Evolutionary conservation across 1,140 invertebrate species (phyloP), one percentile per base, ranked within the genome.

Genomic region (Lutraria rhynchaena): DNA sequence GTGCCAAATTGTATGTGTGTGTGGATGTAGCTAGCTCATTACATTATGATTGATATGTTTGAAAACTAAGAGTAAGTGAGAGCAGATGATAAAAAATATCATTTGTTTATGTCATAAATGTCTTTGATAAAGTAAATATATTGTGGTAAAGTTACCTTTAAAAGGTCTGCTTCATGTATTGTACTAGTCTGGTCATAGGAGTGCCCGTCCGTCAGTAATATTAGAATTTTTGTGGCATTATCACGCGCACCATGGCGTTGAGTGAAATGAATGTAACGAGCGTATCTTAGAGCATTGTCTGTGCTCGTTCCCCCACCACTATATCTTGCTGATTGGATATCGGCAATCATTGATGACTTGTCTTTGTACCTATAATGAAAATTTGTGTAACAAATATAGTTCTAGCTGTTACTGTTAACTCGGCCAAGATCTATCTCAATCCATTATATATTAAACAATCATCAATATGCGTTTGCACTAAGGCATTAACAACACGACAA

Each of bases 121-220:
- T n/a, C 11, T 15, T 27, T 15, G 11, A 49, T 49, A n/a, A 49
- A 49, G 11, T 49, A n/a, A 49, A 49, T 13, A 49, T 13, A 49
- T 11, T 49, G 46, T 49, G 46, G n/a, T 27, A 19, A 22, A 22
- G 7, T 9, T 55, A 53, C 31, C 46, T 83, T 80, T 24, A 85
- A 37, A 3, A 35, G 27, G 27, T 75, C 44, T 15, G 85, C 85
- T 57, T 85, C 70, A 11, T 22, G 22, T 19, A 73, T 77, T 22
- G 87, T 88, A 1, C n/a, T 51, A 31, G 75, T 55, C 27, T 61
- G 22, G 27, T 73, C 82, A 22, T 41, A 31, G 0, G 87, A 86
- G 17, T 70, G 70, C 29, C 85, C 85, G 49, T 88, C 87, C 11
- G 85, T 85, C 24, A 87, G n/a, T 3, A 87, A 69, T 22, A 87